These are phyloP conservation scores for Dissostichus mawsoni DNA, from an alignment of 2,113 vertebrate species.

Conservation along the genomic window DNA sequence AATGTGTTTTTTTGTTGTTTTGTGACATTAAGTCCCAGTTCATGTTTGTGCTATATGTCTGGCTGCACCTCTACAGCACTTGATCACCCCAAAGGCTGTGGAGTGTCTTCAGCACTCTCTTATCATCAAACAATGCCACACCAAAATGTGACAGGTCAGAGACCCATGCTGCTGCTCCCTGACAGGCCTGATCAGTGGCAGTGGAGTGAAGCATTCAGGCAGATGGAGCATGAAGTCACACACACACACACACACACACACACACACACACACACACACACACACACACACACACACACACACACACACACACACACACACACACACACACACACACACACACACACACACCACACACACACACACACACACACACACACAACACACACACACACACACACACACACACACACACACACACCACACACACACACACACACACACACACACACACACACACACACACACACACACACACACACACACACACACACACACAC, in stretches of 20 bases:
- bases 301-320: no score
- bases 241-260: slow-evolving; percentile 18
- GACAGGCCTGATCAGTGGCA: slow-evolving; percentile 51
- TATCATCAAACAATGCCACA: slow-evolving; percentile 59
- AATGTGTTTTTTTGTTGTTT: no score
- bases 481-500: no score
- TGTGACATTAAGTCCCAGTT: no score
- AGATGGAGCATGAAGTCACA: slow-evolving; percentile 34
- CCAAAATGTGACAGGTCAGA: slow-evolving; percentile 55
- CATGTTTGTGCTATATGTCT: no score
- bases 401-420: background rate
- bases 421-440: no score
- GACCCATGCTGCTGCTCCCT: slow-evolving; percentile 45
- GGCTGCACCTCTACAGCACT: slow-evolving; percentile 30
- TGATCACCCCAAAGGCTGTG: slow-evolving; percentile 35
- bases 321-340: no score
- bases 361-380: no score
- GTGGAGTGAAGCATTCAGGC: slow-evolving; percentile 33
- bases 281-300: no score
- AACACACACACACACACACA: background rate
- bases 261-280: background rate
- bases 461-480: no score
- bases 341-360: no score
- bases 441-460: no score
- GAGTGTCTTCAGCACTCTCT: slow-evolving; percentile 54